Evolutionary conservation across 2,888 invertebrate genomes (phyloP).

Genomic region (Macaria liturata): DNA sequence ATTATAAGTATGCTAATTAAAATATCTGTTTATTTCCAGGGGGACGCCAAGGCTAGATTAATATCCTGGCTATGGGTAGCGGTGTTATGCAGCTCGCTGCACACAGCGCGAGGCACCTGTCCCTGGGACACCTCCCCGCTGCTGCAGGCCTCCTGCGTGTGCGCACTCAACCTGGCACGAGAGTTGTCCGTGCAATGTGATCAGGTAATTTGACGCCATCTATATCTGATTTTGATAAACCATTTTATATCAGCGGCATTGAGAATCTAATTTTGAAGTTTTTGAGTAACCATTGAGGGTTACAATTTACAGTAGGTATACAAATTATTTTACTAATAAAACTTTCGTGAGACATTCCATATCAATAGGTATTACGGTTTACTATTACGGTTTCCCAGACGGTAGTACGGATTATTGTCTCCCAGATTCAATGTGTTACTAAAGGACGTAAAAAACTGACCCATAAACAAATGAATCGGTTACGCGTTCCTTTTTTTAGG

Average conservation of each 20-base stretch:
- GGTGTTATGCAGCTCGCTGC: conserved; percentile 45
- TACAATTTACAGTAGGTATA: too few relatives aligned
- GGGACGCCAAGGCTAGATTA: conserved; percentile 34
- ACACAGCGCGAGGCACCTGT: conserved; percentile 85
- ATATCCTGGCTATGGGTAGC: conserved; percentile 49
- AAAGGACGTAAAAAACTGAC: background rate
- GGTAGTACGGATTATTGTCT: too few relatives aligned
- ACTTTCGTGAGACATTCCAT: too few relatives aligned
- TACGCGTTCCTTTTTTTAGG: conserved; percentile 2
- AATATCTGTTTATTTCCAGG: conserved; percentile 47
- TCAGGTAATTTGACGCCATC: conserved; percentile 74
- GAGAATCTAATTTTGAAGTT: too few relatives aligned
- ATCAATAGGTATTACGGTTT: too few relatives aligned
- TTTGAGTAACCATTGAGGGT: too few relatives aligned
- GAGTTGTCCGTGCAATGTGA: conserved; percentile 96
- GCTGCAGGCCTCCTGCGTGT: conserved; percentile 92
- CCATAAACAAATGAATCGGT: conserved; percentile 3
- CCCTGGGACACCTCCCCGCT: conserved; percentile 91
- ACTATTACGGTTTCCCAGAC: too few relatives aligned
- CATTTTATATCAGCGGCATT: too few relatives aligned
- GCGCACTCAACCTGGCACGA: conserved; percentile 92
- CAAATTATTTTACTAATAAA: too few relatives aligned
- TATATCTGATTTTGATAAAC: background rate
- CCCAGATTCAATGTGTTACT: too few relatives aligned
- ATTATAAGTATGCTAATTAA: background rate